A percentile compares a stretch with the other conserved stretches of the same genome.
phyloP scores from a whole-genome alignment of 2,797 vertebrate species.

The Cyprinodon diabolis region DNA sequence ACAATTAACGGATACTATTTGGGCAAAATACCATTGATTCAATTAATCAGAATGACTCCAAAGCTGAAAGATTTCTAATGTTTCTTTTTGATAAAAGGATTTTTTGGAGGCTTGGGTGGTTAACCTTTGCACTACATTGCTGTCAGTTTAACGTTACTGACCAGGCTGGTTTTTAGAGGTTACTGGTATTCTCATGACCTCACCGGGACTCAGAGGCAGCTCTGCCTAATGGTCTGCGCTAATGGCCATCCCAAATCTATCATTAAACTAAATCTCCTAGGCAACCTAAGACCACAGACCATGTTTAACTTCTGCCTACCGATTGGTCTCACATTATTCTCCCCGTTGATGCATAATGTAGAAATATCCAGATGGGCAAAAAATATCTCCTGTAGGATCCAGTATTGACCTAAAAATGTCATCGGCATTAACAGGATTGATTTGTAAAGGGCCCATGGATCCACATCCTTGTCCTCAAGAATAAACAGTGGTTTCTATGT shows the following conservation, averaged over 20 bases:
- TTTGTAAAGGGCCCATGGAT: slow-evolving; percentile 33
- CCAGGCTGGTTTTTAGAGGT: slow-evolving; percentile 68
- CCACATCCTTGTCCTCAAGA: slow-evolving; percentile 44
- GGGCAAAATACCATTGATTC: slow-evolving; percentile 14
- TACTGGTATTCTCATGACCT: slow-evolving; percentile 80
- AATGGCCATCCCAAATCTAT: slow-evolving; percentile 73
- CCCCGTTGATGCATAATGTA: not conserved
- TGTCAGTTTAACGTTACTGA: slow-evolving; percentile 66
- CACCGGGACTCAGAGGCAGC: slow-evolving; percentile 71
- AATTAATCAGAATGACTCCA: slow-evolving; percentile 40
- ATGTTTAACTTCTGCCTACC: slow-evolving; percentile 37
- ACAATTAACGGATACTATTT: slow-evolving; percentile 26
- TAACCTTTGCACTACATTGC: slow-evolving; percentile 61
- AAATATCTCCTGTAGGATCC: slow-evolving; percentile 20
- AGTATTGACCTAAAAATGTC: slow-evolving; percentile 24
- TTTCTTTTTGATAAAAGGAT: slow-evolving; percentile 65
- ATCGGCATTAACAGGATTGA: slow-evolving; percentile 59
- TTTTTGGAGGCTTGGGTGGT: slow-evolving; percentile 42
- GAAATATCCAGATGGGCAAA: not conserved
- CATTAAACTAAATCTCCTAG: slow-evolving; percentile 66
- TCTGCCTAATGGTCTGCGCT: slow-evolving; percentile 81
- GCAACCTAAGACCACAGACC: slow-evolving; percentile 50
- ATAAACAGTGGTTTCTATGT: slow-evolving; percentile 54
- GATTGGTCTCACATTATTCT: slow-evolving; percentile 28
- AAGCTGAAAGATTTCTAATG: slow-evolving; percentile 22